Evolutionary conservation across 2,888 invertebrate genomes (phyloP).

Genomic region (Bugula neritina): DNA sequence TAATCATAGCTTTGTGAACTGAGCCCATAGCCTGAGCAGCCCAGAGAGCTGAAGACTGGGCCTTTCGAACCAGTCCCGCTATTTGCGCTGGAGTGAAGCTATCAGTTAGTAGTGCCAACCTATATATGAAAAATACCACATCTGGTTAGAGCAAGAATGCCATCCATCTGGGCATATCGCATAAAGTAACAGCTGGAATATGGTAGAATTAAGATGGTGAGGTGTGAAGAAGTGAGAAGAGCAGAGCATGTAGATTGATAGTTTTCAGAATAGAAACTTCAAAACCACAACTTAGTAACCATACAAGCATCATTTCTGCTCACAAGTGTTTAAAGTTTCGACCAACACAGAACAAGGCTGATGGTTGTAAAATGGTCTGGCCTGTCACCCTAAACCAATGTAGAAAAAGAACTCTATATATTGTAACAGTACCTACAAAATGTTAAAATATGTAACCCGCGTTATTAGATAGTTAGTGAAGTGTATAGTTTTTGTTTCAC

Average conservation of each 20-base stretch:
- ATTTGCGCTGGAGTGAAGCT: constrained; percentile 30
- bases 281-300: no score
- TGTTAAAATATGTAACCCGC: no score
- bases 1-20: neutral
- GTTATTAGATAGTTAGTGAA: no score
- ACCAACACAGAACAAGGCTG: no score
- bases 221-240: neutral
- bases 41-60: constrained; percentile 28
- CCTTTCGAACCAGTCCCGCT: constrained; percentile 28
- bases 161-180: neutral
- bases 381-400: no score
- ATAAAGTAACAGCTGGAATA: neutral
- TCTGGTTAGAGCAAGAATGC: neutral
- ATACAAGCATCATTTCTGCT: no score
- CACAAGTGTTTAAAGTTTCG: no score
- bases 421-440: no score
- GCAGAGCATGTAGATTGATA: neutral
- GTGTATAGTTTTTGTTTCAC: no score
- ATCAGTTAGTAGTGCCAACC: constrained; percentile 23
- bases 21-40: neutral
- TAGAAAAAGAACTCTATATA: no score
- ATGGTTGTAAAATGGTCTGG: no score
- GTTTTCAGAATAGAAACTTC: no score
- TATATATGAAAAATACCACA: neutral
- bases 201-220: neutral